Evolutionary conservation across 2,113 vertebrate species (phyloP).

Genomic region (Sceloporus tristichus): DNA sequence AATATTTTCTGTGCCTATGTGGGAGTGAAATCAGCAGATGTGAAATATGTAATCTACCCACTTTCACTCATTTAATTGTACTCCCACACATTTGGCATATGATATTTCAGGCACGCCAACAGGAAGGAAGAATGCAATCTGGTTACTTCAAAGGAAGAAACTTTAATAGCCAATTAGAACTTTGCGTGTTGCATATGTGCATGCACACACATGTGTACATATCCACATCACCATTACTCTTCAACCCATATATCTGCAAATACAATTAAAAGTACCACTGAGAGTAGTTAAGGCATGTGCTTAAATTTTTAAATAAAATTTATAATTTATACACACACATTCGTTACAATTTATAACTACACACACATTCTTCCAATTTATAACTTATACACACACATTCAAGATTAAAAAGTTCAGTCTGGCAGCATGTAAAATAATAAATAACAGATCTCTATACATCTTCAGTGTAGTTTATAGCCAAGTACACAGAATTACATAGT

Average conservation of each 20-base stretch:
- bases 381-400: background rate
- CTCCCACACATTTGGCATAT: constrained; percentile 60
- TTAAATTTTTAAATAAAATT: background rate
- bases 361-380: too few species aligned
- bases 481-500: background rate
- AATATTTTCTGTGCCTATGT: constrained; percentile 46
- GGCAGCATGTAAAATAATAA: constrained; percentile 21
- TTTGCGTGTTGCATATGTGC: background rate
- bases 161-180: constrained; percentile 5
- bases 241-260: background rate
- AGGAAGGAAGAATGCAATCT: constrained; percentile 60
- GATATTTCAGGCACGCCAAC: constrained; percentile 41
- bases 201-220: background rate
- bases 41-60: constrained; percentile 7
- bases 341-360: background rate
- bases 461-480: background rate
- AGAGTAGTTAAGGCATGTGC: constrained; percentile 53
- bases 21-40: constrained; percentile 52
- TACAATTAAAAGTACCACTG: constrained; percentile 62
- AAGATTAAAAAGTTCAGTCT: background rate
- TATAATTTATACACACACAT: background rate
- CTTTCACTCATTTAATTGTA: constrained; percentile 62
- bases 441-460: background rate
- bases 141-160: constrained; percentile 45
- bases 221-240: constrained; percentile 33